Evolutionary conservation across 2,113 vertebrate species (phyloP).

Genomic region (Marmota monax): DNA sequence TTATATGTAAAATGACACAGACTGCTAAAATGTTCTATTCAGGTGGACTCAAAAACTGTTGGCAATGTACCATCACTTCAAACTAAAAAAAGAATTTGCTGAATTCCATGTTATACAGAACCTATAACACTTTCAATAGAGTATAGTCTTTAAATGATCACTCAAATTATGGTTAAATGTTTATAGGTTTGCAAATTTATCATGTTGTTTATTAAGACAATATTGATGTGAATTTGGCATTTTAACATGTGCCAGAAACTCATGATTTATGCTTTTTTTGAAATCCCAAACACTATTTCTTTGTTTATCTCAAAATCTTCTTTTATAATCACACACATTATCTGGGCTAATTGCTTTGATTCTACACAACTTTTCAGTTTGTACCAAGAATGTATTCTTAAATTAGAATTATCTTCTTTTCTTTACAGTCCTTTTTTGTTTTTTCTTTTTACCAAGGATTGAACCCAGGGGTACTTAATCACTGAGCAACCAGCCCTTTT

Average conservation of each 20-base stretch:
- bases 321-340: neutral
- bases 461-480: too few species aligned
- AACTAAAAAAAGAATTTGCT: neutral
- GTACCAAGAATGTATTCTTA: neutral
- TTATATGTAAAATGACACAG: conserved; percentile 53
- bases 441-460: too few species aligned
- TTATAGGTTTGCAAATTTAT: neutral
- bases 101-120: neutral
- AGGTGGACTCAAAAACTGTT: conserved; percentile 34
- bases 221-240: neutral
- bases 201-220: neutral
- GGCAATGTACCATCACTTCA: neutral
- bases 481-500: too few species aligned
- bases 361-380: conserved; percentile 9
- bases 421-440: neutral
- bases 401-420: conserved; percentile 28
- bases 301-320: neutral
- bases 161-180: neutral
- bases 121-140: conserved; percentile 6
- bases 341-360: neutral
- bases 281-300: neutral
- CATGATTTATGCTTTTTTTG: neutral
- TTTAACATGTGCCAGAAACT: neutral
- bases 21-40: conserved; percentile 65
- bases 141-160: neutral